Evolutionary conservation across 1,140 invertebrate genomes (phyloP), one percentile per base, ranked within the genome.

Genomic region (Brachionus asplanchnoidis): DNA sequence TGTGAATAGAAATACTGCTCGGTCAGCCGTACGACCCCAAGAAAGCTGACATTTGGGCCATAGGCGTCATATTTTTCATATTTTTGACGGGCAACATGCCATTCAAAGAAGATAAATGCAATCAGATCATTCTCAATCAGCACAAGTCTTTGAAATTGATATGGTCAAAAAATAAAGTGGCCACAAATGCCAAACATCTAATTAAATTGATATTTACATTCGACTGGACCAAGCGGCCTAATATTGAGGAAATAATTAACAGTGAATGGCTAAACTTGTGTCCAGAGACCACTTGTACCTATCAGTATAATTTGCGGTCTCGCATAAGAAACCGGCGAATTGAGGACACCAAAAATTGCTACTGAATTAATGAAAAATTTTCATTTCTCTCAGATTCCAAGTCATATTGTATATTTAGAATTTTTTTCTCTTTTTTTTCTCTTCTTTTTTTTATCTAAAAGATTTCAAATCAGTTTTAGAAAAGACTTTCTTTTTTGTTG

Each of bases 21-120:
- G 84, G 84, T 17, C 86, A 88, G 84, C 89, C 89, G 1, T 90
- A 90, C 82, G 88, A 89, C 66, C 87, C 88, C 1, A 87, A 87
- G 79, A 89, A 89, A 84, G 87, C 88, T 1, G 89, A 90, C 79
- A 87, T 89, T 60, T 90, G 89, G 89, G 89, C 89, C 1, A 87
- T 90, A 23, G 89, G 89, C 5, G 88, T 90, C 14, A 89, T 90
- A 26, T 80, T 89, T n/a, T 90, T 75, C 44, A 84, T 84, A 14
- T 75, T 84, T 73, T 50, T 84, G 42, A 84, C 84, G 40, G 84
- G 84, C 26, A 56, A 73, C 9, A 84, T 84, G 84, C 84, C 84
- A 12, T 84, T 84, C 42, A 73, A 84, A 65, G 84, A 84, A 46
- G 84, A 84, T n/a, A 60, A 50, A 32, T 82, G 79, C 53, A 84